Conservation (phyloP, 2,797 vertebrate genomes). For the Mallotus villosus region DNA sequence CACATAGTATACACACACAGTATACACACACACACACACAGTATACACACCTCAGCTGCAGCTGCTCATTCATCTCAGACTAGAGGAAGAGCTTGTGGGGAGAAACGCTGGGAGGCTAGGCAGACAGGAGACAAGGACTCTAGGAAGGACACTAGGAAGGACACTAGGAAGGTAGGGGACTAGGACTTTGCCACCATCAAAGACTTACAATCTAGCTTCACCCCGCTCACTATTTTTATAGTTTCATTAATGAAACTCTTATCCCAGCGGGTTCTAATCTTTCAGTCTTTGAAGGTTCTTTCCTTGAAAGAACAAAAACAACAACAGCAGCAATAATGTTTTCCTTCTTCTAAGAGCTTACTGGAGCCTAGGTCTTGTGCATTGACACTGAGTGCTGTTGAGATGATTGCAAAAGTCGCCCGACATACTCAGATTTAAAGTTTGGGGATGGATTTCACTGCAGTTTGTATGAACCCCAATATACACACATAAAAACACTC, state of each 20-base stretch:
- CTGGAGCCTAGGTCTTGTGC: background rate
- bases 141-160: background rate
- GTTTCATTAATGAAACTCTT: slow-evolving; percentile 2
- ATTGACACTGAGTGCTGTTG: too few relatives aligned
- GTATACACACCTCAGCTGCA: background rate
- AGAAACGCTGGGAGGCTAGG: slow-evolving; percentile 10
- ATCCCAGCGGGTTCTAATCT: background rate
- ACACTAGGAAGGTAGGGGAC: background rate
- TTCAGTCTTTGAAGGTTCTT: slow-evolving; percentile 9
- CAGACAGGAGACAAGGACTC: background rate
- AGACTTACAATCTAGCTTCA: slow-evolving; percentile 4
- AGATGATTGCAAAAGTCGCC: background rate
- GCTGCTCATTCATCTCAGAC: background rate
- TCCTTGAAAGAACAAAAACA: background rate
- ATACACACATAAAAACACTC: background rate
- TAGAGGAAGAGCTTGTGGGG: background rate
- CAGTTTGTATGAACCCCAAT: background rate
- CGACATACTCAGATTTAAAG: slow-evolving; percentile 2
- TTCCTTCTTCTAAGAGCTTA: background rate
- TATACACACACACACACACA: slow-evolving; percentile 11
- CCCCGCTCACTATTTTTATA: slow-evolving; percentile 12
- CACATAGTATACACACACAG: slow-evolving; percentile 2
- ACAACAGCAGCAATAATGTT: background rate
- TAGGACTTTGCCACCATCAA: background rate
- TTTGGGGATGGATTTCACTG: slow-evolving; percentile 5